These are phyloP conservation scores for Metaphire vulgaris DNA, from an alignment of 1,140 invertebrate genomes.

Conservation along the genomic window DNA sequence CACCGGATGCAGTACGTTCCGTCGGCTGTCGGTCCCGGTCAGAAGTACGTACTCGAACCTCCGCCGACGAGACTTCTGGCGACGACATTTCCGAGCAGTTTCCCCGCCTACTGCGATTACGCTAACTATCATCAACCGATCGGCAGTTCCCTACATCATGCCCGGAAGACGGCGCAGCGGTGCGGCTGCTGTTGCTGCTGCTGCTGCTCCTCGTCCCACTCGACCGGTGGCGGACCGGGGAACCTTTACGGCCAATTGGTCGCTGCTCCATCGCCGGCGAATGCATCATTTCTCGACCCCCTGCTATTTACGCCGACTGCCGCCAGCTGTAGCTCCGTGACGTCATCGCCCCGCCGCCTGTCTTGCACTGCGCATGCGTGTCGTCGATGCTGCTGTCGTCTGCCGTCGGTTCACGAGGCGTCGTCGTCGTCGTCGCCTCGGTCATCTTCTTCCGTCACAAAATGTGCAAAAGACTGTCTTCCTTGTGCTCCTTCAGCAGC, in stretches of 20 bases:
- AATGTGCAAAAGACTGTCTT: neutral
- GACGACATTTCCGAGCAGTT: neutral
- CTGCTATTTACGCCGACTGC: too few relatives aligned
- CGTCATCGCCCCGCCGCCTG: neutral
- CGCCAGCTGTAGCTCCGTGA: too few relatives aligned
- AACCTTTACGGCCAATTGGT: neutral
- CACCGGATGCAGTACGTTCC: neutral
- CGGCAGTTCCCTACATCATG: neutral
- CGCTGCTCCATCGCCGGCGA: too few relatives aligned
- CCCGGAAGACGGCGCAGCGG: neutral
- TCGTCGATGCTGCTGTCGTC: neutral
- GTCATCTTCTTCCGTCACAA: neutral
- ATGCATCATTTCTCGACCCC: neutral
- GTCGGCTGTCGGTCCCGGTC: neutral
- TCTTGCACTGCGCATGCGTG: neutral
- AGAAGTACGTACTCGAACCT: neutral
- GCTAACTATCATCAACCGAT: neutral
- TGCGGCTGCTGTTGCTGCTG: neutral
- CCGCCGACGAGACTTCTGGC: too few relatives aligned
- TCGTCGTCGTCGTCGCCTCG: neutral
- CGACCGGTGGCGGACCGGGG: too few relatives aligned
- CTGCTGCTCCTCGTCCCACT: neutral
- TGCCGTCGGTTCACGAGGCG: neutral
- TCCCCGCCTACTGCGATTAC: neutral
- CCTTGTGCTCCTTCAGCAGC: neutral